Evolutionary conservation across 1,140 invertebrate species (phyloP).

Genomic region (Diprion similis): DNA sequence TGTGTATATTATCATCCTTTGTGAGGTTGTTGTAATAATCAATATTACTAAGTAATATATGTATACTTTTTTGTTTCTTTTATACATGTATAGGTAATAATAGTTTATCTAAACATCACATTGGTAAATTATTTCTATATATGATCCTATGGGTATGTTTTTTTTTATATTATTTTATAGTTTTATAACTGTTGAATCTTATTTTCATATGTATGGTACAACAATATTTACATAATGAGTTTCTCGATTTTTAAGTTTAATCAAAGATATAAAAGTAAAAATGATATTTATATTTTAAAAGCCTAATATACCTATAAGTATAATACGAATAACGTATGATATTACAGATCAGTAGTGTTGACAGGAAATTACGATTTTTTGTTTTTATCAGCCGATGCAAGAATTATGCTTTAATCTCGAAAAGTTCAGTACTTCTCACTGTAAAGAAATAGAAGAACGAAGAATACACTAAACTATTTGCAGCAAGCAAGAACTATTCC

Average conservation of each 20-base stretch:
- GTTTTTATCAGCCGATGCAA: too few species aligned
- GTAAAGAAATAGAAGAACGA: too few species aligned
- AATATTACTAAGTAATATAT: conserved; percentile 31
- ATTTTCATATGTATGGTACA: conserved; percentile 37
- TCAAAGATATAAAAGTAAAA: conserved; percentile 43
- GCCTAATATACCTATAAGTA: conserved; percentile 20
- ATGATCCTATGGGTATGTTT: conserved; percentile 6
- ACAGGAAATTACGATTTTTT: too few species aligned
- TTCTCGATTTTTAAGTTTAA: conserved; percentile 25
- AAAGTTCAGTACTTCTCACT: too few species aligned
- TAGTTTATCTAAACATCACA: conserved; percentile 45
- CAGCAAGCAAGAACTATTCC: too few species aligned
- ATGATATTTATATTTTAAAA: conserved; percentile 34
- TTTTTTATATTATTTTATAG: conserved; percentile 32
- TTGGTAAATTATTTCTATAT: conserved; percentile 39
- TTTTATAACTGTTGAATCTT: conserved; percentile 6
- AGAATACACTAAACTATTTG: too few species aligned
- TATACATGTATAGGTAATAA: neutral
- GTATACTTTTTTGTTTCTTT: conserved; percentile 24
- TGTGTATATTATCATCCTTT: conserved; percentile 10
- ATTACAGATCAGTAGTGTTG: neutral
- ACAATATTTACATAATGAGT: conserved; percentile 45
- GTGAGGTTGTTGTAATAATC: neutral
- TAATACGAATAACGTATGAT: conserved; percentile 18
- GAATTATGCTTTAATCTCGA: too few species aligned